Conservation (phyloP, 2,888 invertebrate genomes). For the Spodoptera littoralis region DNA sequence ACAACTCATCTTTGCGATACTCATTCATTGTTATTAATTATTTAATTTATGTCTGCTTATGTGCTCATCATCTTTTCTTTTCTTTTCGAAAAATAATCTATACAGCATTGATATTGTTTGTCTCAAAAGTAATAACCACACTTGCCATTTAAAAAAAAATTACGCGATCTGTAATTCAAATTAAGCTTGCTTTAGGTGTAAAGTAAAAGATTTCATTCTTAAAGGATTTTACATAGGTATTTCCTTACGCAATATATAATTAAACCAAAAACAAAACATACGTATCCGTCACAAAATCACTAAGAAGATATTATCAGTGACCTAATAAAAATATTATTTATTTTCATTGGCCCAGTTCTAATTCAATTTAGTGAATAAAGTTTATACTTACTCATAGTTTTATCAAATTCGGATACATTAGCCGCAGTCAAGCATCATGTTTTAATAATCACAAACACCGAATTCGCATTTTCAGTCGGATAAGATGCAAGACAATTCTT, state of each 20-base stretch:
- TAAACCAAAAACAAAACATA: too few species aligned
- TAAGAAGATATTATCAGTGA: background rate
- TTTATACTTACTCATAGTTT: slow-evolving; percentile 5
- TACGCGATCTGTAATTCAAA: too few species aligned
- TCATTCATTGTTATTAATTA: slow-evolving; percentile 32
- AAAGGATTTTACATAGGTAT: too few species aligned
- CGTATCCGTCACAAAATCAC: background rate
- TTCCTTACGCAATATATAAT: too few species aligned
- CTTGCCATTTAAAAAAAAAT: too few species aligned
- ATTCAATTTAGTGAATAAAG: too few species aligned
- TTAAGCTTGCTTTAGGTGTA: too few species aligned
- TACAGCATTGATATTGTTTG: background rate
- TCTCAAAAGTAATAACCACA: too few species aligned
- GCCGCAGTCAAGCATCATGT: slow-evolving; percentile 5
- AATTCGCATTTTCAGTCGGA: slow-evolving; percentile 66
- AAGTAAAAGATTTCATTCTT: too few species aligned
- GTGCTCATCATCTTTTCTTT: slow-evolving; percentile 28
- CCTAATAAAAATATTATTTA: too few species aligned
- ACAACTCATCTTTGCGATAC: slow-evolving; percentile 10
- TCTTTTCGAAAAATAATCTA: background rate
- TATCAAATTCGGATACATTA: slow-evolving; percentile 4
- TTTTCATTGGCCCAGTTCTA: too few species aligned
- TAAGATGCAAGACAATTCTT: slow-evolving; percentile 68
- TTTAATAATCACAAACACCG: slow-evolving; percentile 45
- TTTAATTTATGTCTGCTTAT: slow-evolving; percentile 32